A percentile compares a stretch with the other conserved stretches of the same genome.
Conservation (phyloP, 2,113 vertebrate genomes). For the Campylomormyrus numenius region DNA sequence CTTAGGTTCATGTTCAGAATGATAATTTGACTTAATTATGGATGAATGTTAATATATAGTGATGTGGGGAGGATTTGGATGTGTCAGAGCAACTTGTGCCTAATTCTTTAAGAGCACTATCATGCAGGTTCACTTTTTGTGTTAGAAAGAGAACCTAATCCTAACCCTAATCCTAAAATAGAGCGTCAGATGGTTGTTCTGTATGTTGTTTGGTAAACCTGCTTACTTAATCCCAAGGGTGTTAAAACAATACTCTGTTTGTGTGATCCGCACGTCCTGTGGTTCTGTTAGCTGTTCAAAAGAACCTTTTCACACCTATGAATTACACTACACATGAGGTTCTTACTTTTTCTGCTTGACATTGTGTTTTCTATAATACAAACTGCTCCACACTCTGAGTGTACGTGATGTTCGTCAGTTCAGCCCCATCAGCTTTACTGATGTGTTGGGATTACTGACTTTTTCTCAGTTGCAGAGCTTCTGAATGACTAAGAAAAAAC, state of each 20-base stretch:
- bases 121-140: background rate
- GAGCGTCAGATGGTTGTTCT: background rate
- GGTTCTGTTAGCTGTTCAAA: background rate
- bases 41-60: background rate
- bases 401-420: background rate
- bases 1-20: background rate
- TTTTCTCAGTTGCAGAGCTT: background rate
- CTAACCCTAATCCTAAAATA: background rate
- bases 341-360: background rate
- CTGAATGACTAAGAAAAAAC: background rate
- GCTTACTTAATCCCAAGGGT: background rate
- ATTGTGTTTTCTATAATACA: background rate
- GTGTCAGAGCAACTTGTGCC: background rate
- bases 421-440: background rate
- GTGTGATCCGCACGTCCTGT: background rate
- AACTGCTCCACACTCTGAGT: background rate
- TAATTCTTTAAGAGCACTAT: background rate
- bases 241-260: background rate
- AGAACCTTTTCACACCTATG: background rate
- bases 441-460: background rate
- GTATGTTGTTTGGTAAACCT: background rate
- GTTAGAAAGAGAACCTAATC: background rate
- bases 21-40: conserved; percentile 1
- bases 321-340: background rate
- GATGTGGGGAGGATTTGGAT: background rate